Base-by-base conservation (phyloP, 2,888 invertebrate genomes). In the Drosophila antonietae region DNA sequence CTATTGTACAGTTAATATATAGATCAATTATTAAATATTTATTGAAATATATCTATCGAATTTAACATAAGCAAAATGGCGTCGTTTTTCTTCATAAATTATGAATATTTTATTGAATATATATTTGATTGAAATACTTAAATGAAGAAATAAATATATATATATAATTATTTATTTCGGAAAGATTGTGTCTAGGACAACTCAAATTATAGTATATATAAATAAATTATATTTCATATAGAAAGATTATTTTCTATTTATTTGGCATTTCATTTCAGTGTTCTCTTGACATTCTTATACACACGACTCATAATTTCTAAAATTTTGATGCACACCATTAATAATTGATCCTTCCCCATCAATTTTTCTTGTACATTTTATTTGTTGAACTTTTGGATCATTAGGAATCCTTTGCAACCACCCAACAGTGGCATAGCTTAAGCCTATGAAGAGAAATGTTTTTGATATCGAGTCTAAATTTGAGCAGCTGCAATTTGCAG, bases 401-500 rank as follows among this genome's bases (percentile, higher is more conserved):
- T 77, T 77, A 75, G 59, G 31, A 58, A 67, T 55, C 33, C 49
- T 23, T 41, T 28, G 46, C 60, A 70, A 74, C 70, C 60, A 78
- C 75, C 78, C 43, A 20, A 62, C 61, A 61, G 20, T 31, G 43
- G 0, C 10, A 28, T 39, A 33, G 55, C 20, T 68, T 75, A 77
- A 64, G 67, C 61, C 75, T 14, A 39, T 59, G 18, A 33, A 70
- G 71, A 62, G 67, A 78, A 77, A 70, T 74, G 63, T 46, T 78
- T 64, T 58, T 74, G 66, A 78, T 78, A 66, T 65, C 66, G 70
- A 68, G 43, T 73, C 68, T 73, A 70, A 84, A 84, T 84, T 75
- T 62, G 73, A 84, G 85, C 87, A 89, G 89, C 89, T 89, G 87
- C 88, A 70, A 61, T 73, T 73, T 51, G 43, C 18, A 43, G 74